Evolutionary conservation across 2,888 invertebrate species (phyloP), one percentile per base, ranked within the genome.

Genomic region (Papilio demoleus): DNA sequence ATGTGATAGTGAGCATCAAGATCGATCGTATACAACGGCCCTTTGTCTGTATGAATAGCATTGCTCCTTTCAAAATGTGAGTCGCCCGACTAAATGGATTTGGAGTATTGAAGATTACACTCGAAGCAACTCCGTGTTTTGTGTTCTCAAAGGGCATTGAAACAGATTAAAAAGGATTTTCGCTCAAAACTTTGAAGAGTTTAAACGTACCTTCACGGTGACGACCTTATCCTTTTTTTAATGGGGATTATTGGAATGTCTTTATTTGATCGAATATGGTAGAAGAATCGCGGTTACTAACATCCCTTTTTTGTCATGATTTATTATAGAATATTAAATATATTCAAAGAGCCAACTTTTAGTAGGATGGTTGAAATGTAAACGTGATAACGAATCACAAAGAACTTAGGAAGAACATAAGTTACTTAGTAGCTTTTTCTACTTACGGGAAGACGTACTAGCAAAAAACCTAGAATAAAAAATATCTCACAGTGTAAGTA

Each of bases 1-100:
- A 87, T 79, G 79, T 84, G 85, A 87, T 88, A 85, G 81, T 81
- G 83, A 80, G 78, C 82, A 79, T 79, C 81, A 83, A 86, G 86
- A 88, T 87, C 85, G 88, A 87, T 86, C 79, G 77, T 77, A 70
- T 70, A 75, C 73, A 76, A 76, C 4, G 76, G 68, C 47, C 70
- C 72, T 70, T 76, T 76, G 74, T 76, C 63, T 70, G 72, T 67
- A 70, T 74, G 76, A 77, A 78, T 73, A 71, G 72, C 71, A 70
- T 62, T 64, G 68, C 70, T 71, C 74, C 73, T 75, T 71, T 71
- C 68, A 72, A 71, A 73, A 74, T 72, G 76, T 72, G 75, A 76
- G 76, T 73, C 73, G 70, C 63, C 68, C 63, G 11, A 38, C 60
- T 59, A 67, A 65, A 67, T 69, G 73, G 72, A 72, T 74, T 74